These are phyloP conservation scores for Bombylius major DNA, from an alignment of 2,888 invertebrate species.

Conservation along the genomic window DNA sequence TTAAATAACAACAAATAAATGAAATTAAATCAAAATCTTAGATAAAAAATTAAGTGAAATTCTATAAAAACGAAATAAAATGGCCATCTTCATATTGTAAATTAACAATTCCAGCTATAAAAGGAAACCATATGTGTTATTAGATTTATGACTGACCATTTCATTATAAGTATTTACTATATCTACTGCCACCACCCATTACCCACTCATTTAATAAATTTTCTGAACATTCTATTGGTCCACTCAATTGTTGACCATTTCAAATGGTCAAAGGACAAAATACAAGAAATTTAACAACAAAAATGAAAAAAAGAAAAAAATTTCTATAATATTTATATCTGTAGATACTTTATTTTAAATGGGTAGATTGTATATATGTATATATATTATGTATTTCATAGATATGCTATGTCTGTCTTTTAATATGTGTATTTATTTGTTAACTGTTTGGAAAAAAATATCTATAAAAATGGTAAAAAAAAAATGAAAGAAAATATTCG, in stretches of 20 bases:
- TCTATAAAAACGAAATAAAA: too few relatives aligned
- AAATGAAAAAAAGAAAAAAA: background rate
- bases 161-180: background rate
- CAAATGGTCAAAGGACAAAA: background rate
- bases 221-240: slow-evolving; percentile 11
- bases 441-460: background rate
- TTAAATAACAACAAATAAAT: too few relatives aligned
- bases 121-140: background rate
- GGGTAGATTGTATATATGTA: background rate
- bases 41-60: too few relatives aligned
- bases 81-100: background rate
- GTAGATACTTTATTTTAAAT: background rate
- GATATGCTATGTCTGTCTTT: too few relatives aligned
- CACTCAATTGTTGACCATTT: slow-evolving; percentile 7
- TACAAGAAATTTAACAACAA: background rate
- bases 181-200: too few relatives aligned
- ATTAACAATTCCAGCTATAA: background rate
- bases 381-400: background rate
- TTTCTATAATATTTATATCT: background rate
- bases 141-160: background rate
- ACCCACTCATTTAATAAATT: too few relatives aligned
- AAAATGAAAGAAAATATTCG: background rate
- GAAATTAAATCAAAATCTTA: too few relatives aligned
- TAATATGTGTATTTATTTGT: too few relatives aligned
- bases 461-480: slow-evolving; percentile 1